A percentile compares a stretch with the other conserved stretches of the same genome.
Conservation (phyloP, 1,140 invertebrate genomes). For the Araneus ventricosus region DNA sequence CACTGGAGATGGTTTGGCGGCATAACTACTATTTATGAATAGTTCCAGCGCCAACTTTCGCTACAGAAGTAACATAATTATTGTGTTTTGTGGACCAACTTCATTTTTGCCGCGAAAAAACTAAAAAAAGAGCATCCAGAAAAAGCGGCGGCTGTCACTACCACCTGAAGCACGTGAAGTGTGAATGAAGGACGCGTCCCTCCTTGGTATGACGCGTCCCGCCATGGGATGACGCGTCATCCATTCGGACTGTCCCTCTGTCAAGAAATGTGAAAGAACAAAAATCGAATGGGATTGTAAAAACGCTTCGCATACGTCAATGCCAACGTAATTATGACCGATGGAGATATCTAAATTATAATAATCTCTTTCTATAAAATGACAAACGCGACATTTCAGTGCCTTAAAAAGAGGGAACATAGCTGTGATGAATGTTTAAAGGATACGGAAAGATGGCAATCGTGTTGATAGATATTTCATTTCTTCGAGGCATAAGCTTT, state of each 20-base stretch:
- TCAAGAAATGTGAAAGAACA: background rate
- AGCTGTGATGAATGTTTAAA: background rate
- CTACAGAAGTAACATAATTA: background rate
- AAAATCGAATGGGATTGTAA: background rate
- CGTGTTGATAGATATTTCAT: too few species aligned
- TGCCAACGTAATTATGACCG: constrained; percentile 53
- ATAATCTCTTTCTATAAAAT: constrained; percentile 42
- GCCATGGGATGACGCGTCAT: background rate
- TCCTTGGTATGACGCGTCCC: background rate
- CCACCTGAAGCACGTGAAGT: background rate
- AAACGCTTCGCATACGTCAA: constrained; percentile 38
- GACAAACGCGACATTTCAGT: constrained; percentile 21
- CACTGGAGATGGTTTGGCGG: background rate
- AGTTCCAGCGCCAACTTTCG: background rate
- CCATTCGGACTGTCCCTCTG: background rate
- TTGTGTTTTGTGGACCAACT: background rate
- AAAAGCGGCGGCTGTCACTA: constrained; percentile 46
- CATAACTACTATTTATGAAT: background rate
- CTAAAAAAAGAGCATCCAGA: background rate
- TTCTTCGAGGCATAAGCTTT: too few species aligned
- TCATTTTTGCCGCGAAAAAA: constrained; percentile 25
- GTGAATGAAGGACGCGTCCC: background rate
- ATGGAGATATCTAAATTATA: constrained; percentile 42
- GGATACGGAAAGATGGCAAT: background rate
- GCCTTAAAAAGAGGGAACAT: background rate